Base-by-base conservation (phyloP, 2,797 vertebrate species). In the Novumbra hubbsi region DNA sequence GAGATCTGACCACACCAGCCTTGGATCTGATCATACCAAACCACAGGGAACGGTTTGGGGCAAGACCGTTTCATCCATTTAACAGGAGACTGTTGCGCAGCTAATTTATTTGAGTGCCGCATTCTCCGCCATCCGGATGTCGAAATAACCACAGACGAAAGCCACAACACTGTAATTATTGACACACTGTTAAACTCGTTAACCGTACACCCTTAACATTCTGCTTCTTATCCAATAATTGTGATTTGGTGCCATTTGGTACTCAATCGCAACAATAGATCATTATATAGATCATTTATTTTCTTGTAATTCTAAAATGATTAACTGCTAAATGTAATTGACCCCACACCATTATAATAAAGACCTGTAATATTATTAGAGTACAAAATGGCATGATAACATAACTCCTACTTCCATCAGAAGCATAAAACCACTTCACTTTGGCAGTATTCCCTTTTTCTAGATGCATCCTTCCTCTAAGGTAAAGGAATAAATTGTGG, bases 391-490 rank as follows among this genome's bases (percentile, higher is more conserved):
- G 34, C 34, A 38, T 38, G 5, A 32, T 32, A 38, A 38, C 34
- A 45, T 55, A 45, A 45, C 41, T 6, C 9, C 63, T 34, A 38
- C 48, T 28, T 16, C 12, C 1, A 6, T 80, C 49, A 30, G 78
- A 76, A 81, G 71, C 8, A 38, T 52, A 68, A 74, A 41, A 67
- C 8, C 45, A 49, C 67, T 32, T 50, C 68, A 2, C 24, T 11
- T 12, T n/a, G 41, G 5, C 48, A 8, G 4, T 50, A 11, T 65
- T 65, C 78, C 72, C 74, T 78, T 85, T 84, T 57, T 72, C 3
- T 79, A 16, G 45, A 80, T 30, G 16, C 28, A 68, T 55, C 14
- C 41, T 27, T 65, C 63, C 30, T 65, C 63, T 38, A 17, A 67
- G 32, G 32, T 67, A 41, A 63, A 32, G 62, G 27, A 32, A 38